phyloP scores from a whole-genome alignment of 2,797 vertebrate species.

The Sphenodon punctatus region DNA sequence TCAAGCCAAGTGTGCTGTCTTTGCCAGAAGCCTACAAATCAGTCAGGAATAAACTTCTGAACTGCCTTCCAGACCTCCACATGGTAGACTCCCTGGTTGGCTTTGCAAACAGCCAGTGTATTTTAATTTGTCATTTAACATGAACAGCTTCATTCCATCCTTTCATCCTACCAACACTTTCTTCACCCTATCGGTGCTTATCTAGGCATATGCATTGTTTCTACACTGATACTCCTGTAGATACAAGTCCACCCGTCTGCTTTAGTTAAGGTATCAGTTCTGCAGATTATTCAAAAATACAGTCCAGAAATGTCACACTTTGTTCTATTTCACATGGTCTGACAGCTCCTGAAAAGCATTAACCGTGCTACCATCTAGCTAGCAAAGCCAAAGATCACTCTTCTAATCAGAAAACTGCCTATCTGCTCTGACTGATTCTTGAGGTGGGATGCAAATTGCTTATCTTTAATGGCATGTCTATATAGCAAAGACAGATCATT shows the following conservation, averaged over 20 bases:
- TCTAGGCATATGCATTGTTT: constrained; percentile 1
- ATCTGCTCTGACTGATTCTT: background rate
- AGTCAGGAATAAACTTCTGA: background rate
- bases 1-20: background rate
- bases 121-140: constrained; percentile 2
- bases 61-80: background rate
- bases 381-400: background rate
- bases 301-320: background rate
- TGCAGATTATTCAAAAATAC: background rate
- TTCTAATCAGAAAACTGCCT: background rate
- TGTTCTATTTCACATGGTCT: background rate
- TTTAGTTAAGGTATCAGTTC: constrained; percentile 28
- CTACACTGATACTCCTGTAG: background rate
- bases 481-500: no score
- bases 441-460: background rate
- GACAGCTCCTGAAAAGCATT: background rate
- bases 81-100: background rate
- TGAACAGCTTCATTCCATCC: constrained; percentile 24
- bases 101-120: background rate
- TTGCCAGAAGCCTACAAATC: background rate
- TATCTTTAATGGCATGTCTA: background rate
- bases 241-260: constrained; percentile 5
- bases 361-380: background rate
- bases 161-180: constrained; percentile 23
- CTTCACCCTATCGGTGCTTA: background rate